phyloP scores from a whole-genome alignment of 2,888 invertebrate species.

The Lycocerus yunnanus region DNA sequence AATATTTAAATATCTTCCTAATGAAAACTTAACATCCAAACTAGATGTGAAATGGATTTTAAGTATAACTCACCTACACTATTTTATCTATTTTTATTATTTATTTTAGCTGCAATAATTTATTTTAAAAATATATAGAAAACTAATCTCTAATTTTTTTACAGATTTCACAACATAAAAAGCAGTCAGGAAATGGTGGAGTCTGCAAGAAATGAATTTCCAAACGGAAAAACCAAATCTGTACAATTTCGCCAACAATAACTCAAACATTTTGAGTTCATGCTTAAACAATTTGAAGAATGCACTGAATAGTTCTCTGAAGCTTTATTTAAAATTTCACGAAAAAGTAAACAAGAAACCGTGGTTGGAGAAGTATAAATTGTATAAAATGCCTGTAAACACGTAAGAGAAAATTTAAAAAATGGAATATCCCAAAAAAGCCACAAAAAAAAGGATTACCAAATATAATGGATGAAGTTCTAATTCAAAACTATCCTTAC shows the following conservation, averaged over 20 bases:
- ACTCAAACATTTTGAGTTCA: conserved; percentile 70
- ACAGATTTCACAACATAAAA: background rate
- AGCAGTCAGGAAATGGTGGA: conserved; percentile 66
- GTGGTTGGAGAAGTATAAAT: conserved; percentile 77
- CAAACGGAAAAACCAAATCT: conserved; percentile 80
- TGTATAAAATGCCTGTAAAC: conserved; percentile 74
- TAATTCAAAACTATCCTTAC: conserved; percentile 73
- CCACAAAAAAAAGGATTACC: conserved; percentile 69
- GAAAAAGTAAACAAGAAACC: conserved; percentile 79
- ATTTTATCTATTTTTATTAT: no score
- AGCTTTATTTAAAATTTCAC: conserved; percentile 78
- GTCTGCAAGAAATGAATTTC: conserved; percentile 73
- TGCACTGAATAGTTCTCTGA: conserved; percentile 72
- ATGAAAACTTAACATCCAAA: background rate
- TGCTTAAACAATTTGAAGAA: conserved; percentile 78
- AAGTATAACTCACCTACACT: no score
- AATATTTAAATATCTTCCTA: background rate
- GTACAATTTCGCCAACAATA: conserved; percentile 81
- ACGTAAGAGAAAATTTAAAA: conserved; percentile 71
- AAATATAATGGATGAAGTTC: conserved; percentile 72
- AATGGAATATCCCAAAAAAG: conserved; percentile 78
- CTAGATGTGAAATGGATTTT: background rate
- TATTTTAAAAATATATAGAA: no score
- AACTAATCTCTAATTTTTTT: background rate
- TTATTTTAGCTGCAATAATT: no score